These are phyloP conservation scores for Therioaphis trifolii DNA, from an alignment of 2,888 invertebrate genomes.

Conservation along the genomic window DNA sequence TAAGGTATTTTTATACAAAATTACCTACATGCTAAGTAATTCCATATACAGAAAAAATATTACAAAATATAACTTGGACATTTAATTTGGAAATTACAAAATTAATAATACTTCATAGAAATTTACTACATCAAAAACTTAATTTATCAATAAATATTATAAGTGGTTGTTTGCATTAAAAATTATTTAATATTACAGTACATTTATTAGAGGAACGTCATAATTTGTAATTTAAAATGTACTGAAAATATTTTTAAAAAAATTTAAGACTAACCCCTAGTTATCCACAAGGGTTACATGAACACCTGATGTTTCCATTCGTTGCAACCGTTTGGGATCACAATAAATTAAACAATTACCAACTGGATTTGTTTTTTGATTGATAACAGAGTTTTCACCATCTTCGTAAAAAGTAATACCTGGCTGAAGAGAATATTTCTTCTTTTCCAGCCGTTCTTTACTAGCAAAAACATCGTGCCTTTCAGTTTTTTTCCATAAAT, in stretches of 20 bases:
- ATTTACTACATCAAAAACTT: slow-evolving; percentile 1
- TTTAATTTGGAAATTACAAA: background rate
- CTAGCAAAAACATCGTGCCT: slow-evolving; percentile 91
- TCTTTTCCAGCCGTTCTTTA: slow-evolving; percentile 88
- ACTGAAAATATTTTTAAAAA: slow-evolving; percentile 4
- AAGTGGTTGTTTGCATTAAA: too few species aligned
- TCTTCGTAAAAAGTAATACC: slow-evolving; percentile 76
- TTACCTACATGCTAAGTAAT: background rate
- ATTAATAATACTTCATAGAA: slow-evolving; percentile 40
- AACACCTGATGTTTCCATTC: slow-evolving; percentile 55
- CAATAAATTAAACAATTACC: slow-evolving; percentile 66
- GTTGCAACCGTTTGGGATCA: slow-evolving; percentile 66
- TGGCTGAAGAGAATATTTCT: slow-evolving; percentile 91
- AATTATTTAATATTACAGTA: slow-evolving; percentile 12
- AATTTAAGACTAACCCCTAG: slow-evolving; percentile 36
- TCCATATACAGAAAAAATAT: background rate
- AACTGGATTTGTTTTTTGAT: slow-evolving; percentile 69
- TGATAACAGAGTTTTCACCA: slow-evolving; percentile 64
- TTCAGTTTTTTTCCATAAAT: slow-evolving; percentile 98
- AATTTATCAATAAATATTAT: too few species aligned
- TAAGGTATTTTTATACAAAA: slow-evolving; percentile 21
- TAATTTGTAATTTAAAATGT: background rate
- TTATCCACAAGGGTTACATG: slow-evolving; percentile 48
- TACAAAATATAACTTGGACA: background rate
- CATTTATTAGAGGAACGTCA: slow-evolving; percentile 16